Evolutionary conservation across 2,797 vertebrate genomes (phyloP).

Genomic region (Myotis myotis): DNA sequence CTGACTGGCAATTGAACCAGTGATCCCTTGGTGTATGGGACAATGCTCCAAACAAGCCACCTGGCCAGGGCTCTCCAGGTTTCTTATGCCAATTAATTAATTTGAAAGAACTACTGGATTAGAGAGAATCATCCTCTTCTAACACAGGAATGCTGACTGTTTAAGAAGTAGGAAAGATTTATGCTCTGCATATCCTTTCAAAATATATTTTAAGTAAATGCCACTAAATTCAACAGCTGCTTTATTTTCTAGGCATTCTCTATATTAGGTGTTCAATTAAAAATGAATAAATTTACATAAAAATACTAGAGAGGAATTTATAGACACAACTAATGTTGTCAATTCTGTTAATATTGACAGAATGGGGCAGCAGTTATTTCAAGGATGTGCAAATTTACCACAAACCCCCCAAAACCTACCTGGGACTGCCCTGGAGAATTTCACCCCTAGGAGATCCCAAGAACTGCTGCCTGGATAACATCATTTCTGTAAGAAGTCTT

Average conservation of each 20-base stretch:
- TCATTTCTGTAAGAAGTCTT: neutral
- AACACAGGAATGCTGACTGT: neutral
- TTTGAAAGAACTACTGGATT: neutral
- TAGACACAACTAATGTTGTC: neutral
- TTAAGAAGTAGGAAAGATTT: neutral
- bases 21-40: neutral
- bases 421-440: neutral
- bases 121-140: neutral
- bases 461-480: constrained; percentile 18
- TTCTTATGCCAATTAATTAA: neutral
- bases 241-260: constrained; percentile 8
- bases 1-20: neutral
- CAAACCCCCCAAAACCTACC: neutral
- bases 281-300: neutral
- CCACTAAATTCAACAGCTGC: neutral
- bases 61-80: neutral
- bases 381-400: neutral
- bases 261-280: neutral
- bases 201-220: neutral
- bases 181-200: neutral
- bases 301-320: constrained; percentile 34
- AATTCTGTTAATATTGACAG: neutral
- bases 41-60: neutral
- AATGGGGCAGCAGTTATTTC: neutral
- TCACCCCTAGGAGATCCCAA: neutral